A percentile compares a stretch with the other conserved stretches of the same genome.
Evolutionary conservation across 1,140 invertebrate genomes (phyloP).

Genomic region (Brachionus rubens): DNA sequence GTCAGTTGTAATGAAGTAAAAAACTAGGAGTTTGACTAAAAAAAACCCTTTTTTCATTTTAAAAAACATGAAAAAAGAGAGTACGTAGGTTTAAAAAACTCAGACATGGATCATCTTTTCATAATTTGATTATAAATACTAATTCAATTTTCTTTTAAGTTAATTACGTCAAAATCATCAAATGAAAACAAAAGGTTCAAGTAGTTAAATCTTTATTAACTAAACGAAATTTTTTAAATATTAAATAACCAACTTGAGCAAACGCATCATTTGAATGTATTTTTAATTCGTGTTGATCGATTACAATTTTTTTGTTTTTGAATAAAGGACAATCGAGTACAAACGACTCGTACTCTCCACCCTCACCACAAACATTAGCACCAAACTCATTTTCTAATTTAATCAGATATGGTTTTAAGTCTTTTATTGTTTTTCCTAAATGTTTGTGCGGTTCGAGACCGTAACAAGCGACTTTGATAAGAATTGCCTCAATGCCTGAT

Average conservation of each 20-base stretch:
- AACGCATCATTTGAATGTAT: constrained; percentile 43
- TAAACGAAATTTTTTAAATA: constrained; percentile 34
- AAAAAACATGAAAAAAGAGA: too few relatives aligned
- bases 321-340: constrained; percentile 94
- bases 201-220: too few relatives aligned
- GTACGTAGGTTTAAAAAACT: too few relatives aligned
- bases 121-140: too few relatives aligned
- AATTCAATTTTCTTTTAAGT: too few relatives aligned
- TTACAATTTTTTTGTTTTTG: constrained; percentile 66
- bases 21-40: too few relatives aligned
- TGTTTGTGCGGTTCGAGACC: constrained; percentile 70
- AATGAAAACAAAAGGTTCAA: too few relatives aligned
- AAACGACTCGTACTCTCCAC: constrained; percentile 97
- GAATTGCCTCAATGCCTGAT: constrained; percentile 81
- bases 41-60: too few relatives aligned
- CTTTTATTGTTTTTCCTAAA: constrained; percentile 77
- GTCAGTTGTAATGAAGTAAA: too few relatives aligned
- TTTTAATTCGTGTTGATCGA: constrained; percentile 10
- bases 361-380: constrained; percentile 95
- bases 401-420: constrained; percentile 78
- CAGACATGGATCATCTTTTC: too few relatives aligned
- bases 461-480: constrained; percentile 92
- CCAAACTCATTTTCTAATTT: constrained; percentile 73
- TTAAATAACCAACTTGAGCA: constrained; percentile 35
- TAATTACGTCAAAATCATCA: too few relatives aligned